Evolutionary conservation across 2,113 vertebrate genomes (phyloP), one percentile per base, ranked within the genome.

Genomic region (Trochalopteron elliotii): DNA sequence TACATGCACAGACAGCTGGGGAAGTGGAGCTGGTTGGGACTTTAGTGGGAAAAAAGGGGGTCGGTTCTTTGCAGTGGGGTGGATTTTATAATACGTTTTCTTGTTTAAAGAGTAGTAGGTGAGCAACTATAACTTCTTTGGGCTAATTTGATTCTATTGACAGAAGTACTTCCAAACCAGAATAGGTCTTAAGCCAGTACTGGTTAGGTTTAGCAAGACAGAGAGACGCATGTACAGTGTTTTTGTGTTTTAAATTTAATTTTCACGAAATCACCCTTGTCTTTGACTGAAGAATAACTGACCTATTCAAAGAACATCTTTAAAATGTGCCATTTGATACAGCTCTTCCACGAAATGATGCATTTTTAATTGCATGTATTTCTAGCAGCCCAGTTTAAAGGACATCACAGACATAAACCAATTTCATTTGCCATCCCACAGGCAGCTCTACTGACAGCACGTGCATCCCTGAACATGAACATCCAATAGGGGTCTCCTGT

Each of bases 31-130:
- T 63, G 6, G 5, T 21, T 35, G 23, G 15, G 19, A 9, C 5
- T 44, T 44, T 0, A 0, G 1, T n/a, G 8, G 15, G 11, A 6
- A 25, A 60, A 75, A 2, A 49, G 1, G 1, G 1, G 5, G 3
- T 1, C 9, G 1, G 1, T 53, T 6, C 74, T 28, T 47, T n/a
- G 28, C 11, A 9, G 1, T 16, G 28, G 10, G 20, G n/a, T 55
- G 11, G 3, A 21, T 2, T 28, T 60, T 79, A 67, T 7, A 55
- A 50, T 8, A 47, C 14, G 5, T 65, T 94, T 49, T 44, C 9
- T 42, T 15, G 10, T 56, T 72, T 37, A 35, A 50, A 72, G 35
- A 45, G 21, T 3, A 45, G 9, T 8, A 57, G 23, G 16, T 57
- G 17, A 83, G 70, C 5, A 68, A 16, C 9, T 75, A 31, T 21